Conservation (phyloP, 2,797 vertebrate genomes). For the Heliangelus exortis region DNA sequence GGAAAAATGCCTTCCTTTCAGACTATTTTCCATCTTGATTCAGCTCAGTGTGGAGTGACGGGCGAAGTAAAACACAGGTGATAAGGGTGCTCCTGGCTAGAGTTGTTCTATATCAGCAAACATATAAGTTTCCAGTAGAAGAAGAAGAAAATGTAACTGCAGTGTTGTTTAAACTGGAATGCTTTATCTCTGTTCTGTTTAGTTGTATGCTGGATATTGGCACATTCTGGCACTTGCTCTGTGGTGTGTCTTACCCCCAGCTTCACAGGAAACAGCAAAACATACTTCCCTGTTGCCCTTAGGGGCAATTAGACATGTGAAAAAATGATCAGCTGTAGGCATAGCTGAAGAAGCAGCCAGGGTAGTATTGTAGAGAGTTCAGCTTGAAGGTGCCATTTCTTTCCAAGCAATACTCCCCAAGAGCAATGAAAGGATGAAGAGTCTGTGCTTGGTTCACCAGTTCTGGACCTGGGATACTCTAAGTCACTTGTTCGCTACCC, state of each 20-base stretch:
- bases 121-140: background rate
- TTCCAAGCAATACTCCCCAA: background rate
- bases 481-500: background rate
- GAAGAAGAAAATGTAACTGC: background rate
- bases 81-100: background rate
- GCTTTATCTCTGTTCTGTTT: background rate
- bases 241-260: background rate
- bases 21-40: background rate
- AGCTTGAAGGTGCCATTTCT: background rate
- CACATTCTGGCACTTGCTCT: background rate
- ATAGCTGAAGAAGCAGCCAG: background rate
- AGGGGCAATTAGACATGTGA: background rate
- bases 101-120: background rate
- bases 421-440: background rate
- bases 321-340: background rate
- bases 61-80: background rate
- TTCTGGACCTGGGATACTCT: background rate
- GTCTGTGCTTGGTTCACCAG: slow-evolving; percentile 6
- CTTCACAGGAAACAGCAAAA: background rate
- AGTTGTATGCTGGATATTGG: background rate
- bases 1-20: background rate
- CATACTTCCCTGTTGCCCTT: background rate
- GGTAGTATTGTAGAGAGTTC: background rate
- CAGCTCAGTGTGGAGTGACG: background rate
- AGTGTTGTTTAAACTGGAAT: background rate